Evolutionary conservation across 2,797 vertebrate species (phyloP), one percentile per base, ranked within the genome.

Genomic region (Hoplostethus mediterraneus): DNA sequence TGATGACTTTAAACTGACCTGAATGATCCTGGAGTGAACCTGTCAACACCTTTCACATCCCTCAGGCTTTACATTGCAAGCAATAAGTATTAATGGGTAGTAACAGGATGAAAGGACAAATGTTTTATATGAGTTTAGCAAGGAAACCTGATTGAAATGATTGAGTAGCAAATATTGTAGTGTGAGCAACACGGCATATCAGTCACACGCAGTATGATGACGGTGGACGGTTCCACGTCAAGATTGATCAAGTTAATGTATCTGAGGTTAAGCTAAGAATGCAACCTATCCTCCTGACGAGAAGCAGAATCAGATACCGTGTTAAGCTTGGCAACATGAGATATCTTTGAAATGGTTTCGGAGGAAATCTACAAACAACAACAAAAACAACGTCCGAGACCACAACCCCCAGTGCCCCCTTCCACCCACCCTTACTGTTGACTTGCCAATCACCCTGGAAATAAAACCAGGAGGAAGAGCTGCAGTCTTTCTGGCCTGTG

Each of bases 281-380:
- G 68, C 63, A 82, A 65, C 9, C 68, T 86, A 76, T 81, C 82
- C 66, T 63, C 1, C 61, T 65, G 16, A 68, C 60, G 13, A 70
- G 45, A 71, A 69, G 70, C 44, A 71, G 49, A 73, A 68, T 63
- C n/a, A 77, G 47, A 67, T 68, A 56, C 28, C 25, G 31, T 8
- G 38, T 40, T 8, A 40, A 61, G 71, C 21, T 21, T 21, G 21
- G 21, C 21, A 21, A 58, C 6, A 28, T 45, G n/a, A 61, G 53
- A 69, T 54, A 73, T 3, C 57, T 87, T 73, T 63, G 16, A 73
- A 75, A 73, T 25, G 44, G 64, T 45, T 51, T 53, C 31, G 21
- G 10, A 79, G 63, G 73, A 73, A 28, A 80, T 38, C 71, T 68
- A 63, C 54, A 72, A 81, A 87, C 65, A 82, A 84, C 74, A 79